Base-by-base conservation (phyloP, 2,113 vertebrate genomes). In the Tragelaphus buxtoni region DNA sequence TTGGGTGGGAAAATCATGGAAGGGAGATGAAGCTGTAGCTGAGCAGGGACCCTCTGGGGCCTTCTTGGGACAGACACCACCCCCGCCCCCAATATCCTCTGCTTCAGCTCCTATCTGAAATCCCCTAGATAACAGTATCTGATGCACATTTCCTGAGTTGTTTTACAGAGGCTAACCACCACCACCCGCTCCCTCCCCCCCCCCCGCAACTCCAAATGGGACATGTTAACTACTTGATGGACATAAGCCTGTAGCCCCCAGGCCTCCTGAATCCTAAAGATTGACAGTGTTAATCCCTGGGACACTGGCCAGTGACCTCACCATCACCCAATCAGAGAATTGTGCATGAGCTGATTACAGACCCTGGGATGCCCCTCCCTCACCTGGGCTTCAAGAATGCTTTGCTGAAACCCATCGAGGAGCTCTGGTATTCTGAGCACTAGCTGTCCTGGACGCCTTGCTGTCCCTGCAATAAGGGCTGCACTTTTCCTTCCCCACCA, bases 131-230 rank as follows among this genome's bases (percentile, higher is more conserved):
- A 79, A 79, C 16, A 49, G 28, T 79, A 79, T 49, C 28, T 79
- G 76, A 20, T 20, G 16, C 9, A 49, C 76, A 79, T 11, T 49
- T 49, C 28, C 45, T 49, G 76, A 49, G 28, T 32, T 77, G 76
- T 77, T 77, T 77, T 3, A 77, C 76, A 77, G 76, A 77, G 28
- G 76, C 76, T 77, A 77, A 47, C 28, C 42, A 42, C 42, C 42
- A 6, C 1, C n/a, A n/a, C n/a, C n/a, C n/a, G n/a, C n/a, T n/a
- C n/a, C 42, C 42, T 2, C 35, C 60, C 1, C 28, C 4, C 13
- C 5, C 9, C 30, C 28, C 8, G 14, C 14, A 3, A 4, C 8
- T 32, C 76, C 16, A 77, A 77, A 49, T 10, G 45, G 45, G 28
- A 49, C 13, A 32, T 18, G 76, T 49, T 49, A 79, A 49, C 45